Conservation (phyloP, 1,140 invertebrate genomes). For the Holcopasites calliopsidis region DNA sequence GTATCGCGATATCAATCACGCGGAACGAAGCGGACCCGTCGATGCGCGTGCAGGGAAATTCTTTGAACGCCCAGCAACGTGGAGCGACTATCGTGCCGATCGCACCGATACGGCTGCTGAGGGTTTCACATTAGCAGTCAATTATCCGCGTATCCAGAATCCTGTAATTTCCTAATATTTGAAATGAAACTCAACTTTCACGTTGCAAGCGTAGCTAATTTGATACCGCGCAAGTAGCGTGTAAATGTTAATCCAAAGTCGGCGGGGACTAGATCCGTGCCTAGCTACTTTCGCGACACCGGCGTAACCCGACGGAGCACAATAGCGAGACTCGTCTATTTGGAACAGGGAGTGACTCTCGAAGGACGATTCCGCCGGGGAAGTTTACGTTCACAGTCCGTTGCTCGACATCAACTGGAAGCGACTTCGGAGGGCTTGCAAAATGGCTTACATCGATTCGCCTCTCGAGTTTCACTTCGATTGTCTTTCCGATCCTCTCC, state of each 20-base stretch:
- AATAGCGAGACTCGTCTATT: not conserved
- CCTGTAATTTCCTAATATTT: no score
- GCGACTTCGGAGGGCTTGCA: not conserved
- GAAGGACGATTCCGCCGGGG: not conserved
- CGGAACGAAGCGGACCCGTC: constrained; percentile 45
- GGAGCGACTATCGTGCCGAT: constrained; percentile 9
- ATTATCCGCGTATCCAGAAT: no score
- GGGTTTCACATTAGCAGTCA: no score
- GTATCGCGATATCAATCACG: constrained; percentile 56
- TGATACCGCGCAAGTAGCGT: no score
- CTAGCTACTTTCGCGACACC: no score
- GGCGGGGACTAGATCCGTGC: no score
- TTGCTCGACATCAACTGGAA: constrained; percentile 15
- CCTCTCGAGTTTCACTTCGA: constrained; percentile 26
- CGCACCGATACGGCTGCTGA: no score
- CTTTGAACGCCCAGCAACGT: constrained; percentile 28
- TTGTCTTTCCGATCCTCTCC: constrained; percentile 17
- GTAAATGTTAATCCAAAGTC: no score
- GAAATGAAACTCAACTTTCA: no score
- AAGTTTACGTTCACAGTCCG: constrained; percentile 15
- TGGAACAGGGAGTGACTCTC: not conserved
- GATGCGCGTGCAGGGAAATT: constrained; percentile 39
- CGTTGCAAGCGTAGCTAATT: no score
- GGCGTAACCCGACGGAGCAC: not conserved
- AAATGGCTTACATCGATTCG: constrained; percentile 17